phyloP scores from a whole-genome alignment of 2,797 vertebrate species.

The Silurus aristotelis region DNA sequence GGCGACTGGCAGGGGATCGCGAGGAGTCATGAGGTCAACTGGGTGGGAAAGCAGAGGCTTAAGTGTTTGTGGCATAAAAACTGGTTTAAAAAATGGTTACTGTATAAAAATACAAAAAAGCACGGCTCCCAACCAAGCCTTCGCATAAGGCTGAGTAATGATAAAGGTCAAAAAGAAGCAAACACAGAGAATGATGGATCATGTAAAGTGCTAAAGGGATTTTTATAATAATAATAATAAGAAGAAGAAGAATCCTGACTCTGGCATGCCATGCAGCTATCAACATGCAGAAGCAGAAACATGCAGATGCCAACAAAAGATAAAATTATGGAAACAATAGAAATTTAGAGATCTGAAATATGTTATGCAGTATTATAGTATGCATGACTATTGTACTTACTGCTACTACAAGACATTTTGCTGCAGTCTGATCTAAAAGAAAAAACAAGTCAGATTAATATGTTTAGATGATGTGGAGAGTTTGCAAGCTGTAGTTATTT shows the following conservation, averaged over 20 bases:
- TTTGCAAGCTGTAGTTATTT: neutral
- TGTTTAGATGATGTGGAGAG: neutral
- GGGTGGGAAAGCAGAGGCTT: neutral
- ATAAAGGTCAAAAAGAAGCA: neutral
- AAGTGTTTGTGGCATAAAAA: constrained; percentile 26
- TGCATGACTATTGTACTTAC: constrained; percentile 60
- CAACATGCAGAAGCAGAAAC: neutral
- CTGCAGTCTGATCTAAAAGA: constrained; percentile 69
- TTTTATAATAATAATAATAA: neutral
- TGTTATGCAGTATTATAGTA: neutral
- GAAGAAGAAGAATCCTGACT: neutral
- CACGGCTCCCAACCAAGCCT: neutral
- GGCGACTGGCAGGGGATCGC: constrained; percentile 73
- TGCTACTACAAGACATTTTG: constrained; percentile 71
- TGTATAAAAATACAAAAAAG: neutral
- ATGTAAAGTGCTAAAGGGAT: neutral
- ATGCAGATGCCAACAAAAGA: neutral
- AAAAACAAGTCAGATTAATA: neutral
- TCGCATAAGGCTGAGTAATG: neutral
- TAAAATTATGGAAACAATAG: neutral
- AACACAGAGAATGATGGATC: neutral
- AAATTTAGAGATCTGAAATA: neutral
- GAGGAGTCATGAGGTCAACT: constrained; percentile 63
- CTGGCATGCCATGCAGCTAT: neutral
- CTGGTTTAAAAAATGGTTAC: neutral